Conservation (phyloP, 2,797 vertebrate genomes). For the Gephyroberyx darwinii region DNA sequence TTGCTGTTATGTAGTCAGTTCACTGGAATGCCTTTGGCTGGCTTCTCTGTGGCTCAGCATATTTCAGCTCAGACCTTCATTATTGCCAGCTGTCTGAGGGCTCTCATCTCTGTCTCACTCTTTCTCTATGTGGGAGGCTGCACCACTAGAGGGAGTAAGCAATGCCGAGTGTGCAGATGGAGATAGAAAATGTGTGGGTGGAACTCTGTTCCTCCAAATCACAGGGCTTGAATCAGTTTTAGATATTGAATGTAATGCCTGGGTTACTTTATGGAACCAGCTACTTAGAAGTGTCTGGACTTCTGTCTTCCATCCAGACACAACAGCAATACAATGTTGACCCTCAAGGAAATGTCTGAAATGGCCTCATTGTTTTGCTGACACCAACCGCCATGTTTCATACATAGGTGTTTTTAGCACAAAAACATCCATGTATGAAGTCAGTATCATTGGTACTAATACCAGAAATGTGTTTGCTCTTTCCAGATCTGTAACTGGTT, state of each 20-base stretch:
- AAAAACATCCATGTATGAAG: background rate
- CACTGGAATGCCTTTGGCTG: constrained; percentile 75
- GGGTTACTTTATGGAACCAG: background rate
- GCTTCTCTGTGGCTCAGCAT: constrained; percentile 76
- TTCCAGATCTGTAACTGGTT: constrained; percentile 98
- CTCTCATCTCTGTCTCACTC: constrained; percentile 50
- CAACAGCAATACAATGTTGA: background rate
- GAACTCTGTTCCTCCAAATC: constrained; percentile 24
- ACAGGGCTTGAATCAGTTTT: constrained; percentile 23
- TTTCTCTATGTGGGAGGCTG: constrained; percentile 28
- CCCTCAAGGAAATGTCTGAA: no score
- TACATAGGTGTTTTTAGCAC: no score
- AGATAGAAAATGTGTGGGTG: constrained; percentile 26
- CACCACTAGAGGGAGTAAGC: constrained; percentile 66
- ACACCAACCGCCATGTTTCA: background rate
- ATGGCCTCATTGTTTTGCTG: background rate
- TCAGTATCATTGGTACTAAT: constrained; percentile 4
- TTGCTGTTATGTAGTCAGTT: constrained; percentile 75
- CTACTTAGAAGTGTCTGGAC: background rate
- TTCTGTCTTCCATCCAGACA: background rate
- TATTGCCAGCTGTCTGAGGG: constrained; percentile 78
- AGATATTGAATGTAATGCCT: constrained; percentile 5
- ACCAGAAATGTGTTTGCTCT: background rate
- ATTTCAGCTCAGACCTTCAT: constrained; percentile 77
- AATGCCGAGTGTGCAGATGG: constrained; percentile 1